These are phyloP conservation scores for Desmophyllum pertusum DNA, from an alignment of 92 coral and sea anemone species.

Conservation along the genomic window DNA sequence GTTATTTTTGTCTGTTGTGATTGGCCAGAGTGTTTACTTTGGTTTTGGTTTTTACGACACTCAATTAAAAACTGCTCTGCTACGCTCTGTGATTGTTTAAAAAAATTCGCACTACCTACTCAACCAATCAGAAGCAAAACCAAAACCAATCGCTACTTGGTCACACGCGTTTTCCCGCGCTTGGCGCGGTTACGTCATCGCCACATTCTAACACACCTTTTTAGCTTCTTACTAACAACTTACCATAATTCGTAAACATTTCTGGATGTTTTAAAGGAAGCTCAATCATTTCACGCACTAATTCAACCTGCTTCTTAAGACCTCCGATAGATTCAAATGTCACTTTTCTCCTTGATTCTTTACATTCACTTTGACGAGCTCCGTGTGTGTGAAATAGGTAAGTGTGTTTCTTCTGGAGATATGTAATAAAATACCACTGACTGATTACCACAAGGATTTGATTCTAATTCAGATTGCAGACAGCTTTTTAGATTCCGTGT, in stretches of 20 bases:
- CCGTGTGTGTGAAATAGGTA: constrained; percentile 63
- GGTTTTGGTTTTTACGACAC: too few species aligned
- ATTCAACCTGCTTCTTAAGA: constrained; percentile 69
- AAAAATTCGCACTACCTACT: too few species aligned
- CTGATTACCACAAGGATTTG: neutral
- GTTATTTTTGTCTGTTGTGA: too few species aligned
- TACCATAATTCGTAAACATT: constrained; percentile 83
- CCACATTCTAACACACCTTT: neutral
- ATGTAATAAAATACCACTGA: constrained; percentile 67
- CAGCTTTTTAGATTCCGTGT: neutral
- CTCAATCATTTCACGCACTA: constrained; percentile 93
- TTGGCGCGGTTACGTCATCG: too few species aligned
- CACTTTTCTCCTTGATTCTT: constrained; percentile 35
- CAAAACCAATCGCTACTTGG: too few species aligned
- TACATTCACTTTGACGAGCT: constrained; percentile 1
- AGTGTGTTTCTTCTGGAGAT: constrained; percentile 75
- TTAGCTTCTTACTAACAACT: constrained; percentile 10
- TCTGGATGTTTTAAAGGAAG: constrained; percentile 84
- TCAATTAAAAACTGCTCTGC: too few species aligned
- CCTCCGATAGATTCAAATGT: constrained; percentile 90
- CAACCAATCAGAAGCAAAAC: too few species aligned
- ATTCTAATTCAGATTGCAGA: neutral
- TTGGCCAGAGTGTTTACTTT: too few species aligned
- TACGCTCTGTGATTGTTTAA: too few species aligned
- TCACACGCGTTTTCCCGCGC: too few species aligned